phyloP scores from a whole-genome alignment of 2,113 vertebrate genomes.

The Naja naja region DNA sequence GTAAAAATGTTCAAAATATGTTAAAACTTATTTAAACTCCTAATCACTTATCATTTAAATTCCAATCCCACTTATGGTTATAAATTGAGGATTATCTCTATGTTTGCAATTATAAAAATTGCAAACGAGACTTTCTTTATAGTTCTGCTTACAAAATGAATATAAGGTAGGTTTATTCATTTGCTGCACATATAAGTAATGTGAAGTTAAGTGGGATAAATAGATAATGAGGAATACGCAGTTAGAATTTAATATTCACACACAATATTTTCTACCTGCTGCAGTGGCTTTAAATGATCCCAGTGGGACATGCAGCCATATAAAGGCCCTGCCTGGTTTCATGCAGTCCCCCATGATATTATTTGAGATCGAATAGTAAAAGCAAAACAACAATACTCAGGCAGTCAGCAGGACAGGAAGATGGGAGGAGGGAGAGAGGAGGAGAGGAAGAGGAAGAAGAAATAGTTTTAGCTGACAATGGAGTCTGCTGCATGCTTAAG shows the following conservation, averaged over 20 bases:
- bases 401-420: background rate
- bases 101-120: background rate
- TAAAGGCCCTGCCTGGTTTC: background rate
- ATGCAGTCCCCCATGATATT: background rate
- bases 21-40: background rate
- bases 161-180: background rate
- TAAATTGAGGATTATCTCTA: background rate
- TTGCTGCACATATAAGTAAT: background rate
- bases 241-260: background rate
- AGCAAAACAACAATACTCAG: background rate
- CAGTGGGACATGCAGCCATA: background rate
- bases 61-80: background rate
- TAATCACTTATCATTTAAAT: background rate
- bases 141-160: background rate
- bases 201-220: no score
- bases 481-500: background rate
- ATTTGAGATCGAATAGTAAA: conserved; percentile 4
- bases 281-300: background rate
- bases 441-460: background rate
- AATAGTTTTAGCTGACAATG: background rate
- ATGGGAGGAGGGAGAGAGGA: background rate
- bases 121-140: background rate
- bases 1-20: background rate
- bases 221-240: no score
- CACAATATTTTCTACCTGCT: no score